Percentiles rank a stretch among this genome's conserved stretches.
Conservation (phyloP, 2,888 invertebrate species). For the Nemurella pictetii region DNA sequence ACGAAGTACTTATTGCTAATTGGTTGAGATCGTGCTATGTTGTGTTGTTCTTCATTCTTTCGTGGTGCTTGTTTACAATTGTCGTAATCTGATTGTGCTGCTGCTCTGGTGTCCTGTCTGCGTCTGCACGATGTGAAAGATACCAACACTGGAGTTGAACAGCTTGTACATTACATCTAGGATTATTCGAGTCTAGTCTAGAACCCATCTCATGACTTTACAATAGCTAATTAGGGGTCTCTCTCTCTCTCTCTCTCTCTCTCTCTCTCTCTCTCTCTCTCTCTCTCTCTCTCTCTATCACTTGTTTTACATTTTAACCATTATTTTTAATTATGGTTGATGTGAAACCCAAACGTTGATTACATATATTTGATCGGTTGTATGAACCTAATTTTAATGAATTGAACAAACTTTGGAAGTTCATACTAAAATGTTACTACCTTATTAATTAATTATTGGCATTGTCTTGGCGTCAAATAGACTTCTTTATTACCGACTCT, state of each 20-base stretch:
- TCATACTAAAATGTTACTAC: no score
- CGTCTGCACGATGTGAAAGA: background rate
- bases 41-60: background rate
- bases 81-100: background rate
- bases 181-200: no score
- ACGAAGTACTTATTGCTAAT: background rate
- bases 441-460: background rate
- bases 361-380: background rate
- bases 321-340: no score
- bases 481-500: background rate
- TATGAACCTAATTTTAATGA: no score
- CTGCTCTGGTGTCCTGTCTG: background rate
- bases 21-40: background rate
- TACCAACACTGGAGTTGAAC: no score
- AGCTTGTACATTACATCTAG: no score
- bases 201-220: no score
- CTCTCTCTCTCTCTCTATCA: background rate
- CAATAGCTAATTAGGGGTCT: no score
- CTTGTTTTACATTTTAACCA: no score
- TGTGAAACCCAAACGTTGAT: no score
- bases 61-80: background rate
- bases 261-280: background rate
- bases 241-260: background rate
- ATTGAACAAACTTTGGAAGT: no score
- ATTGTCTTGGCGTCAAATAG: background rate